Base-by-base conservation (phyloP, 2,797 vertebrate species). In the Sebastiscus albofasciatus region DNA sequence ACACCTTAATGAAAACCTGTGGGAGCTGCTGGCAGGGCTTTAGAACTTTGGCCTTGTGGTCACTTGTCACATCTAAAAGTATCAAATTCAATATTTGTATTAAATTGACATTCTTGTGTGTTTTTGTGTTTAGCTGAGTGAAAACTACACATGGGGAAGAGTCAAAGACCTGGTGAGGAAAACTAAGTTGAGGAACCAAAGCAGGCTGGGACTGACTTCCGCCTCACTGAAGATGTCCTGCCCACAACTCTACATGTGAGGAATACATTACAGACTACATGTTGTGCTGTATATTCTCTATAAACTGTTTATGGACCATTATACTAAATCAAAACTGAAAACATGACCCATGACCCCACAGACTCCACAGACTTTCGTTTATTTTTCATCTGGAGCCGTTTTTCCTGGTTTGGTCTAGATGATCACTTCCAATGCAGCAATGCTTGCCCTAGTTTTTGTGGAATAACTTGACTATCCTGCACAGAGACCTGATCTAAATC, bases 171-270 rank as follows among this genome's bases (percentile, higher is more conserved):
- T 97, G 65, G 89, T 97, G 85, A 96, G 92, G 83, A 97, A 93
- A 86, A 96, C 94, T 2, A 94, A 95, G 58, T 8, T 95, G 74
- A 95, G 90, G 77, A 96, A 95, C 79, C 96, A 95, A 75, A 96
- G 85, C 89, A 93, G 93, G 58, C 80, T 97, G 80, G 95, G 93
- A 31, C 81, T 96, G 69, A 94, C 91, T 13, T 95, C 96, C 0
- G 58, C 89, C 33, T 94, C 96, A n/a, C 91, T 98, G 65, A 97
- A 97, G 92, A 96, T 95, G 87, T 98, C 97, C n/a, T 98, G 97
- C 80, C 97, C 97, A 31, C 96, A 97, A 80, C 67, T 97, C 56
- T 97, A 97, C 87, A 95, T 95, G 97, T 97, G 90, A 90, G 74
- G 29, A 62, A n/a, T 2, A 39, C n/a, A 24, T 13, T 59, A 2